These are phyloP conservation scores for Eurytoma adleriae DNA, from an alignment of 2,888 invertebrate genomes.

Conservation along the genomic window DNA sequence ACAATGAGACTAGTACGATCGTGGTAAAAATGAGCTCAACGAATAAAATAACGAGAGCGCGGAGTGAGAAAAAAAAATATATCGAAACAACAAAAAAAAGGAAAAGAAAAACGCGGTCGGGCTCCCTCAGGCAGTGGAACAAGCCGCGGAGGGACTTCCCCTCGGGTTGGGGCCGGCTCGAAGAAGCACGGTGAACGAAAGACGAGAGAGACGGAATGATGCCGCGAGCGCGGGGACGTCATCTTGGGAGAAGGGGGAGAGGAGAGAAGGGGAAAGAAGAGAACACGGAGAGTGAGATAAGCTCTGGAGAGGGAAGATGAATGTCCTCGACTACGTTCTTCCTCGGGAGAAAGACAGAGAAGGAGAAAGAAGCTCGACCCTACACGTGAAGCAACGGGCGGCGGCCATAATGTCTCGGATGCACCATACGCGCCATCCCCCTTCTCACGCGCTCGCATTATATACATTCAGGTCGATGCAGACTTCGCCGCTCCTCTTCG, in stretches of 20 bases:
- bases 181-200: constrained; percentile 51
- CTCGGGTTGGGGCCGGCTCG: constrained; percentile 56
- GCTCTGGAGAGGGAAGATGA: constrained; percentile 71
- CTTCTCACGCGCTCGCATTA: constrained; percentile 16
- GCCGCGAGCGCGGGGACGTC: constrained; percentile 4
- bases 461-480: background rate
- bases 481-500: constrained; percentile 5
- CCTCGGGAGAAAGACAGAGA: background rate
- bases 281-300: constrained; percentile 64
- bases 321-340: constrained; percentile 74
- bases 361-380: constrained; percentile 68
- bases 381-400: constrained; percentile 71
- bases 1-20: constrained; percentile 22
- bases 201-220: constrained; percentile 30
- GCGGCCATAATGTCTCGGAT: constrained; percentile 75
- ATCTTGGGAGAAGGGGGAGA: background rate
- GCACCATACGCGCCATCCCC: constrained; percentile 67
- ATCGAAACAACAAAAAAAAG: background rate
- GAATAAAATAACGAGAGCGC: background rate
- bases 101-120: constrained; percentile 27
- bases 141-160: constrained; percentile 70
- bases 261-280: constrained; percentile 21
- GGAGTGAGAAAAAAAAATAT: background rate
- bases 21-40: constrained; percentile 26
- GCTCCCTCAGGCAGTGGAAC: constrained; percentile 70